These are phyloP conservation scores for Poecile montanus DNA, from an alignment of 2,797 vertebrate genomes.

Conservation along the genomic window DNA sequence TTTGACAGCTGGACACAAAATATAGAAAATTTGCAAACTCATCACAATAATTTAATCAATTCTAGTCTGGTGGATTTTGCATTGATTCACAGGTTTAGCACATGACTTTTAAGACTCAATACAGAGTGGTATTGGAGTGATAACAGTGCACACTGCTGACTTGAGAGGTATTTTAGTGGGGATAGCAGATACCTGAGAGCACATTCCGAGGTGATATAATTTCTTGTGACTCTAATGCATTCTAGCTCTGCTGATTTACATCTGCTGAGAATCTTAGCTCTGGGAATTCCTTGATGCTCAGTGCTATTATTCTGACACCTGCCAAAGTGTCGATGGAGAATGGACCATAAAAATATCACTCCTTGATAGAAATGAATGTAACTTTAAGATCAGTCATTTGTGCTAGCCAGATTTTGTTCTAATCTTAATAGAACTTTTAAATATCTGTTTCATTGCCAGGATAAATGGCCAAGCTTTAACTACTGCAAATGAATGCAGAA, in stretches of 20 bases:
- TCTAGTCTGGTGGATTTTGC: not conserved
- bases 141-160: not conserved
- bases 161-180: not conserved
- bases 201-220: not conserved
- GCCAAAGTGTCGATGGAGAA: constrained; percentile 44
- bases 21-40: not conserved
- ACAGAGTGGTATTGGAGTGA: not conserved
- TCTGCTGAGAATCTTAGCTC: constrained; percentile 13
- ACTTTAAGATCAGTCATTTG: constrained; percentile 17
- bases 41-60: not conserved
- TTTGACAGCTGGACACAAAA: not conserved
- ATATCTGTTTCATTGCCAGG: constrained; percentile 20
- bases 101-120: not conserved
- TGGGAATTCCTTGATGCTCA: constrained; percentile 26
- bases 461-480: constrained; percentile 34
- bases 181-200: not conserved
- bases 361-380: constrained; percentile 6
- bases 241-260: constrained; percentile 44
- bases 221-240: not conserved
- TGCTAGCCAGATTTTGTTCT: constrained; percentile 9
- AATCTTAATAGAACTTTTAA: constrained; percentile 26
- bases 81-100: not conserved
- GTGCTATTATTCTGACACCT: constrained; percentile 35
- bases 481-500: constrained; percentile 24
- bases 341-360: constrained; percentile 32